Evolutionary conservation across 2,113 vertebrate genomes (phyloP).

Genomic region (Centrocercus urophasianus): DNA sequence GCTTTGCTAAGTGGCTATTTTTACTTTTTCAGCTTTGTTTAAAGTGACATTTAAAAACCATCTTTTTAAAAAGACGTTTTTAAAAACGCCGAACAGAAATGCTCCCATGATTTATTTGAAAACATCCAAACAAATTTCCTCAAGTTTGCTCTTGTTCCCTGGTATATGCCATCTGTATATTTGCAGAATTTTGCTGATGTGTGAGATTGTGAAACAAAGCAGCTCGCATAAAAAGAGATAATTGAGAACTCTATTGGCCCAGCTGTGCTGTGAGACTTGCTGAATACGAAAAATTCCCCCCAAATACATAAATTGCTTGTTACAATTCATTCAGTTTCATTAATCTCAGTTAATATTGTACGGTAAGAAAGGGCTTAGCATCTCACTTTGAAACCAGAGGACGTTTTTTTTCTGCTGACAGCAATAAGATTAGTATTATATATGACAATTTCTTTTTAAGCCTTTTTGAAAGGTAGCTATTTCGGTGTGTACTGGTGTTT

Average conservation of each 20-base stretch:
- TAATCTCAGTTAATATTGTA: slow-evolving; percentile 19
- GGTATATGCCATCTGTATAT: slow-evolving; percentile 36
- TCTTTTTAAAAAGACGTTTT: not conserved
- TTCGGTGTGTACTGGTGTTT: not conserved
- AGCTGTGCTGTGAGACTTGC: slow-evolving; percentile 56
- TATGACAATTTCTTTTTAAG: not conserved
- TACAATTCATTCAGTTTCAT: slow-evolving; percentile 53
- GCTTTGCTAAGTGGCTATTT: not conserved
- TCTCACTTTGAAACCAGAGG: slow-evolving; percentile 4
- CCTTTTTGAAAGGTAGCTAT: not conserved
- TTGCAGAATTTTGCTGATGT: slow-evolving; percentile 53
- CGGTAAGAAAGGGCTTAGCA: not conserved
- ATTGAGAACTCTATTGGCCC: slow-evolving; percentile 21
- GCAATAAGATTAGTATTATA: not conserved
- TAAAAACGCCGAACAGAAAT: not conserved
- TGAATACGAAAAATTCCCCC: slow-evolving; percentile 15
- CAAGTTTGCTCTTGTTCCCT: slow-evolving; percentile 10
- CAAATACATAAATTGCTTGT: slow-evolving; percentile 42
- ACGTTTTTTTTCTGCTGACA: not conserved
- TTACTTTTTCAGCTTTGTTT: not conserved
- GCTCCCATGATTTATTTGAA: slow-evolving; percentile 13
- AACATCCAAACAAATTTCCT: slow-evolving; percentile 1
- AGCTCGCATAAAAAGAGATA: slow-evolving; percentile 47
- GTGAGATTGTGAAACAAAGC: slow-evolving; percentile 16
- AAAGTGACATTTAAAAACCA: not conserved